phyloP scores from a whole-genome alignment of 2,888 invertebrate species.

The Liodrosophila aerea region DNA sequence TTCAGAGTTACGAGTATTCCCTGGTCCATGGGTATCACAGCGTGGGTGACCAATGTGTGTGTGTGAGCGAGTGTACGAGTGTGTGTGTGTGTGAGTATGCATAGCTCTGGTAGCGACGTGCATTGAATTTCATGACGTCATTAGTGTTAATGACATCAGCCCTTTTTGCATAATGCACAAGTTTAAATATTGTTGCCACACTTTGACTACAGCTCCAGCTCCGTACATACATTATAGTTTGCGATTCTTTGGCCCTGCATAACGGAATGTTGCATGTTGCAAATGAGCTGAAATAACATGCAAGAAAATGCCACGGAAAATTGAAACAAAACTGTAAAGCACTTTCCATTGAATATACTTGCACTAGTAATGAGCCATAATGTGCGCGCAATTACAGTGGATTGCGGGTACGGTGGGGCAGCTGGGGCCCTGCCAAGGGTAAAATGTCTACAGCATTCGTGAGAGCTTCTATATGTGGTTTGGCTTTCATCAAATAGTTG shows the following conservation, averaged over 20 bases:
- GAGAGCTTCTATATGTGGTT: conserved; percentile 22
- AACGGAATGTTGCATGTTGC: conserved; percentile 73
- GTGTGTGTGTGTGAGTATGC: conserved; percentile 3
- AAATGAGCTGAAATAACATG: conserved; percentile 15
- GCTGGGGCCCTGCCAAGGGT: not conserved
- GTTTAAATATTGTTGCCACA: conserved; percentile 63
- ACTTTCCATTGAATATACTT: conserved; percentile 67
- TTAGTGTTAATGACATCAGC: conserved; percentile 69
- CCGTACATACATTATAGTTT: too few relatives aligned
- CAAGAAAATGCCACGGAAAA: conserved; percentile 19
- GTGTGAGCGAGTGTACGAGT: conserved; percentile 11
- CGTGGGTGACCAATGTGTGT: conserved; percentile 18
- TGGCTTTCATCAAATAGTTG: conserved; percentile 47
- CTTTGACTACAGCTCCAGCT: conserved; percentile 34
- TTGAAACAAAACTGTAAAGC: conserved; percentile 27
- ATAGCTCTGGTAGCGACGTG: conserved; percentile 34
- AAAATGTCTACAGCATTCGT: conserved; percentile 25
- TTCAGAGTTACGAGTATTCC: conserved; percentile 41
- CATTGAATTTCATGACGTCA: conserved; percentile 77
- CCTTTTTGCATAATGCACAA: conserved; percentile 65
- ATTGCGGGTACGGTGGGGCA: not conserved
- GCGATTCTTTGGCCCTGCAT: conserved; percentile 40
- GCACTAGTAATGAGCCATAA: conserved; percentile 76
- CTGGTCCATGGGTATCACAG: conserved; percentile 11
- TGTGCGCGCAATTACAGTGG: conserved; percentile 58